Evolutionary conservation across 2,797 vertebrate genomes (phyloP), one percentile per base, ranked within the genome.

Genomic region (Phylloscopus collybita): DNA sequence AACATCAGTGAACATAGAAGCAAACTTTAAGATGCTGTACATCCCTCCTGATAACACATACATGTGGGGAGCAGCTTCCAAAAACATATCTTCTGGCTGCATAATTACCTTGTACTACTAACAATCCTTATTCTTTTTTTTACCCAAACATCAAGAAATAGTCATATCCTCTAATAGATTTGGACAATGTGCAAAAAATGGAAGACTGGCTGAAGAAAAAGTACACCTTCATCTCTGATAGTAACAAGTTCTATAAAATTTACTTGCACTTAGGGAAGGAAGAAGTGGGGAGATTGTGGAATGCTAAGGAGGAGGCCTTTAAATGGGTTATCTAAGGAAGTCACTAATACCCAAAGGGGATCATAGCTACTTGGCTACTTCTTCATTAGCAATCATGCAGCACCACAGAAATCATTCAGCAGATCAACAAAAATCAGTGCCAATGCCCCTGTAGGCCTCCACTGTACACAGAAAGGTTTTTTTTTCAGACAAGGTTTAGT

Each of bases 91-190:
- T 18, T 76, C 30, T 64, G 42, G 23, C 47, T 94, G 45, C 22
- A 10, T 6, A 70, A 78, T 12, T 30, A 71, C 61, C 29, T 64
- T 70, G 23, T 8, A 38, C 26, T 42, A 80, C n/a, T 38, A 69
- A 20, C 6, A 62, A 19, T 16, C 17, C 11, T 16, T 49, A 44
- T 13, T 59, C 13, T 8, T 45, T 22, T 53, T 59, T 85, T 40
- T 16, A 72, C 27, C 4, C 54, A 76, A 50, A 81, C 62, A 15
- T 65, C 38, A 85, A 87, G n/a, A 30, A 50, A 50, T 50, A 26
- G 49, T 44, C 1, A 0, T n/a, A 9, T 59, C 32, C 59, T 62
- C 13, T 59, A 75, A 36, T 1, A 49, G 6, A 17, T 74, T 78
- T 53, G 29, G 21, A 71, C 9, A n/a, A 23, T 6, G 5, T 20